Evolutionary conservation across 1,140 invertebrate genomes (phyloP), one percentile per base, ranked within the genome.

Genomic region (Potamilus streckersoni): DNA sequence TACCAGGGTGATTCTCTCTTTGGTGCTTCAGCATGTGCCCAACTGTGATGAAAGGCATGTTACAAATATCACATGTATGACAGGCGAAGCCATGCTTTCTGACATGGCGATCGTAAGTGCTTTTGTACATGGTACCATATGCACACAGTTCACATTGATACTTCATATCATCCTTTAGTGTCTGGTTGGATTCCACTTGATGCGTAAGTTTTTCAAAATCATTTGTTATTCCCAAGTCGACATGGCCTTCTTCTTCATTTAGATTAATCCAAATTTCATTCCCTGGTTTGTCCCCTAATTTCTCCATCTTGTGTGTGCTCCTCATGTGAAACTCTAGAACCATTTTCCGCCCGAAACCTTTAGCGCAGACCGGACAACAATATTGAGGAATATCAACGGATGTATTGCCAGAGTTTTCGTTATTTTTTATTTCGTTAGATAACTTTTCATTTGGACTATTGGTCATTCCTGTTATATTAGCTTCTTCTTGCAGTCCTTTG

Each of bases 71-170:
- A 63, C 80, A 81, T 14, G 73, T 74, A 58, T 79, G 76, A 66
- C 76, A 79, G 49, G 71, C 76, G 14, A 79, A 70, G 15, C 74
- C 74, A 19, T 81, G 80, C 63, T 81, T 81, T 31, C 73, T 75
- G 8, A 81, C 74, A 55, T 81, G 80, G 15, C 80, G 76, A 27
- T 81, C 80, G 49, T 72, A 73, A 17, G 80, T 81, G 58, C 80
- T 81, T 69, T 81, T 81, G 68, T 81, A 81, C 49, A 72, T 76
- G 16, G 80, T 79, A 15, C 64, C 76, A 71, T 79, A 81, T 3
- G 80, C 73, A 65, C 80, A 81, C 19, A 81, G 73, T 63, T 73
- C 76, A 71, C 80, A 81, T 56, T 81, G 78, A 64, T 79, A 74
- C 23, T 74, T 73, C 56, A 76, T 63, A 20, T 75, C 8, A 38